phyloP scores from a whole-genome alignment of 1,140 invertebrate species.

The Diabrotica undecimpunctata region DNA sequence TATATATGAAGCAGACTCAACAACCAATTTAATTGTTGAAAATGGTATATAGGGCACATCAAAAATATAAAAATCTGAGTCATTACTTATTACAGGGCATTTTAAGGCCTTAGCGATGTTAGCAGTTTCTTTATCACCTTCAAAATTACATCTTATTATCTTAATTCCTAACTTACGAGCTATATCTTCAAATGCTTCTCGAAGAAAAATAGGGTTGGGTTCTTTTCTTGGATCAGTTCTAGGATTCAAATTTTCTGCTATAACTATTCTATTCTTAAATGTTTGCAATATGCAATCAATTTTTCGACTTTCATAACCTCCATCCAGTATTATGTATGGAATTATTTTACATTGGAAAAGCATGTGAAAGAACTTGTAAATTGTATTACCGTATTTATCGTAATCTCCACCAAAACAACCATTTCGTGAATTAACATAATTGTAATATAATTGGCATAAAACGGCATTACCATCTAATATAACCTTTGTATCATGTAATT shows the following conservation, averaged over 20 bases:
- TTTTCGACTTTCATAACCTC: constrained; percentile 74
- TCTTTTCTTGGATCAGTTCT: constrained; percentile 48
- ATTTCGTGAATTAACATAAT: constrained; percentile 54
- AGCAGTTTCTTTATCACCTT: constrained; percentile 83
- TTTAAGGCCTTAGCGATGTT: constrained; percentile 68
- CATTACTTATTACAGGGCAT: constrained; percentile 82
- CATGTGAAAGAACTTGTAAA: constrained; percentile 69
- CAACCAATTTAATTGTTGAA: constrained; percentile 50
- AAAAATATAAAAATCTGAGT: constrained; percentile 90
- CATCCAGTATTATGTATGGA: constrained; percentile 83
- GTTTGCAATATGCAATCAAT: constrained; percentile 64
- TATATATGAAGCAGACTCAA: constrained; percentile 25
- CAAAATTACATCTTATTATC: constrained; percentile 71
- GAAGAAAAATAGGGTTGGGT: constrained; percentile 66
- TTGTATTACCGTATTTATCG: constrained; percentile 63
- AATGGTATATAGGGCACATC: constrained; percentile 78
- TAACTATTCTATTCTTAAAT: constrained; percentile 58
- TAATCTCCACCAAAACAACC: constrained; percentile 86
- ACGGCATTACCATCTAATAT: constrained; percentile 83
- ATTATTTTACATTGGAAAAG: constrained; percentile 69
- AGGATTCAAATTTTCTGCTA: constrained; percentile 50
- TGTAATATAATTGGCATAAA: constrained; percentile 67
- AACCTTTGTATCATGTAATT: constrained; percentile 66
- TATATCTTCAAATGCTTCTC: constrained; percentile 69
- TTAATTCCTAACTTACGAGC: constrained; percentile 61